A percentile compares a stretch with the other conserved stretches of the same genome.
phyloP scores from a whole-genome alignment of 2,113 vertebrate species.

The Perccottus glenii region DNA sequence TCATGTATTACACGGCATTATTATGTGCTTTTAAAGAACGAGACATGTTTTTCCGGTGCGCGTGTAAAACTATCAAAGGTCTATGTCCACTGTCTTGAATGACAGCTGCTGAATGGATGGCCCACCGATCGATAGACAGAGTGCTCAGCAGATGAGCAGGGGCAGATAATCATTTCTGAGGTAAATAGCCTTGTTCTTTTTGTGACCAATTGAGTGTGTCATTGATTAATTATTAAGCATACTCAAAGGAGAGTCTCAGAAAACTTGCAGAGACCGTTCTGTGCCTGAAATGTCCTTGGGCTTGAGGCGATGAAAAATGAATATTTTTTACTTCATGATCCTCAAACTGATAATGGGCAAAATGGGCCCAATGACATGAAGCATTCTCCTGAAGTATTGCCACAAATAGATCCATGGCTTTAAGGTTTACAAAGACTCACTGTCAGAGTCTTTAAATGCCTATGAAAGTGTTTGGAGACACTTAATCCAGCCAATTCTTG shows the following conservation, averaged over 20 bases:
- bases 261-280: constrained; percentile 7
- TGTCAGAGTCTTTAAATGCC: too few relatives aligned
- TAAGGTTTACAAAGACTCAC: too few relatives aligned
- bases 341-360: too few relatives aligned
- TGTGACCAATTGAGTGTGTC: constrained; percentile 66
- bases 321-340: constrained; percentile 16
- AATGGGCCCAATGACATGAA: too few relatives aligned
- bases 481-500: too few relatives aligned
- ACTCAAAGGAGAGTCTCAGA: constrained; percentile 33
- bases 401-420: too few relatives aligned
- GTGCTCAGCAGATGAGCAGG: constrained; percentile 42
- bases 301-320: constrained; percentile 18
- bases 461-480: too few relatives aligned
- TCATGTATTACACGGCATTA: too few relatives aligned
- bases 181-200: constrained; percentile 48
- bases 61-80: constrained; percentile 17
- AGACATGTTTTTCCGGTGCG: constrained; percentile 6
- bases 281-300: constrained; percentile 21
- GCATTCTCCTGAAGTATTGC: too few relatives aligned
- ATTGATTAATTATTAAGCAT: constrained; percentile 61
- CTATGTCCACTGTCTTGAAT: neutral
- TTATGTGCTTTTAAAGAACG: constrained; percentile 19
- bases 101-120: constrained; percentile 44
- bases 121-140: constrained; percentile 56
- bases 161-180: constrained; percentile 59